Percentiles rank a stretch among this genome's conserved stretches.
phyloP scores from a whole-genome alignment of 2,888 invertebrate genomes.

The Corbicula japonica region DNA sequence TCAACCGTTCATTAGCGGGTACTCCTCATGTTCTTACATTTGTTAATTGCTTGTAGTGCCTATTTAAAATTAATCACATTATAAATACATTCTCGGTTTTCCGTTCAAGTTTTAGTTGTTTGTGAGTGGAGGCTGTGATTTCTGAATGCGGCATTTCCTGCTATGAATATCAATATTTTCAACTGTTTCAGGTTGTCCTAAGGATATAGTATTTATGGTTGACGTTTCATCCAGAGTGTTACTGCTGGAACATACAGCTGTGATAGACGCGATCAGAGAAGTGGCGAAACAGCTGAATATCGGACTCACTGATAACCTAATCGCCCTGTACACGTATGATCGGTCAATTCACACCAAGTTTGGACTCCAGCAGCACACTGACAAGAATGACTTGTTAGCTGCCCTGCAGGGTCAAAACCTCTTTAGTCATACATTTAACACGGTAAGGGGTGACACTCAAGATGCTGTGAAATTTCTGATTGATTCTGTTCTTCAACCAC shows the following conservation, averaged over 20 bases:
- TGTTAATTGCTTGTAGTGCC: too few relatives aligned
- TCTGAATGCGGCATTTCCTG: neutral
- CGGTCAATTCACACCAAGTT: slow-evolving; percentile 18
- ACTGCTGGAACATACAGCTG: neutral
- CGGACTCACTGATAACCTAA: slow-evolving; percentile 37
- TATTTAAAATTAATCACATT: too few relatives aligned
- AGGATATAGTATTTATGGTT: slow-evolving; percentile 54
- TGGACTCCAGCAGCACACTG: slow-evolving; percentile 23
- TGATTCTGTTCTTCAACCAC: slow-evolving; percentile 26
- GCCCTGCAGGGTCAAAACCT: slow-evolving; percentile 25
- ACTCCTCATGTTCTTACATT: too few relatives aligned
- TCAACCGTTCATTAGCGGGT: neutral
- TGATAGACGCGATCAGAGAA: slow-evolving; percentile 17
- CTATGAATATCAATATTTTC: neutral
- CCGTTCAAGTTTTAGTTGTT: neutral
- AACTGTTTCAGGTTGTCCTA: slow-evolving; percentile 27
- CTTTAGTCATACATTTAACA: neutral
- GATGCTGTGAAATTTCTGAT: slow-evolving; percentile 43
- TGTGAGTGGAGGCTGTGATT: neutral
- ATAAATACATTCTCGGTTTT: neutral
- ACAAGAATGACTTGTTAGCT: slow-evolving; percentile 11
- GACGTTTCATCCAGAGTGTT: slow-evolving; percentile 28
- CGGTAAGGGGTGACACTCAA: slow-evolving; percentile 17
- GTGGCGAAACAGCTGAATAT: slow-evolving; percentile 32
- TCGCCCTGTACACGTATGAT: slow-evolving; percentile 41